phyloP scores from a whole-genome alignment of 2,888 invertebrate species.

The Synergus laeviventris region DNA sequence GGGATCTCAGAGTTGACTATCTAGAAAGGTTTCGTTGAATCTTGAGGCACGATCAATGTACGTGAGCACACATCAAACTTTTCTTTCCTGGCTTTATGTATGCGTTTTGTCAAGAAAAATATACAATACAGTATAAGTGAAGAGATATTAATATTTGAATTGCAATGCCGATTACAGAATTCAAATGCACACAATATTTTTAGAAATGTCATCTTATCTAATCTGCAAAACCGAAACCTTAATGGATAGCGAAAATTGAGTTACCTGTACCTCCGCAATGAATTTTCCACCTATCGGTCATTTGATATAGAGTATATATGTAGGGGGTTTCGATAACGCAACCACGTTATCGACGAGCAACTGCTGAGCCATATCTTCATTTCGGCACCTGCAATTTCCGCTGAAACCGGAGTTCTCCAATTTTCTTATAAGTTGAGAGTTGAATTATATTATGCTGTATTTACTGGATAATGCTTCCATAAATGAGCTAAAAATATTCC shows the following conservation, averaged over 20 bases:
- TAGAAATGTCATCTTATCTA: background rate
- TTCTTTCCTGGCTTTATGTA: background rate
- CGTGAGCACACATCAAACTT: background rate
- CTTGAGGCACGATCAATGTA: conserved; percentile 1
- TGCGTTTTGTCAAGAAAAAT: background rate
- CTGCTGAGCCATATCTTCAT: background rate
- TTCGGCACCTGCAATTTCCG: background rate
- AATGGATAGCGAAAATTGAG: background rate
- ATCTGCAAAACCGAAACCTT: background rate
- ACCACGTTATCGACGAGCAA: background rate
- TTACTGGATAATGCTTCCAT: background rate
- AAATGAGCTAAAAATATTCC: background rate
- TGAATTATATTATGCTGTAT: no score
- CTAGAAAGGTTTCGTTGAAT: conserved; percentile 27
- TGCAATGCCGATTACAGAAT: background rate
- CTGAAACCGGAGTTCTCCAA: background rate
- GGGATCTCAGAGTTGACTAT: conserved; percentile 16
- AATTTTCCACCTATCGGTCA: conserved; percentile 17
- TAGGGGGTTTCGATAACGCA: background rate
- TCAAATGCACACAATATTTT: background rate
- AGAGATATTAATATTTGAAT: background rate
- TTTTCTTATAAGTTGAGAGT: no score
- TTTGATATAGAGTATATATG: background rate
- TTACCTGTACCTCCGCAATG: background rate
- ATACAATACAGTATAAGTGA: background rate